These are phyloP conservation scores for Hybognathus amarus DNA, from an alignment of 2,797 vertebrate genomes.

Conservation along the genomic window DNA sequence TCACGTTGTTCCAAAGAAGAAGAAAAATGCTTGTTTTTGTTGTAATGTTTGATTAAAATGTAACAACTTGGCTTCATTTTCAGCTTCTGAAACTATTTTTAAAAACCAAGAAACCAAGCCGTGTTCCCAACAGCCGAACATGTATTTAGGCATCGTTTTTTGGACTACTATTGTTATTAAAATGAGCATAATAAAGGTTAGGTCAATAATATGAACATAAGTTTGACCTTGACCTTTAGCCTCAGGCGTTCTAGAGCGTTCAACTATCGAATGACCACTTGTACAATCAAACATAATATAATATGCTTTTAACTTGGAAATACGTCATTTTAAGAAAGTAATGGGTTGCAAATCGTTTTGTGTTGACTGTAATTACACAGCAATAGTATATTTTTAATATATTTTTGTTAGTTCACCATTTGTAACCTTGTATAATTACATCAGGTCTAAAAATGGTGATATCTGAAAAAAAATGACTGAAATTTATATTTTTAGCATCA, in stretches of 20 bases:
- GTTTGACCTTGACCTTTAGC: background rate
- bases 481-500: background rate
- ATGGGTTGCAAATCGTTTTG: background rate
- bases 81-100: background rate
- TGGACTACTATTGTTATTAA: background rate
- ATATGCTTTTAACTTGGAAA: background rate
- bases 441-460: background rate
- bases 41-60: background rate
- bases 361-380: background rate
- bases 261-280: background rate
- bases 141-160: background rate
- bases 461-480: background rate
- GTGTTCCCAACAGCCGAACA: background rate
- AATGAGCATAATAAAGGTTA: background rate
- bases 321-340: background rate
- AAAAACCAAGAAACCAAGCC: background rate
- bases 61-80: background rate
- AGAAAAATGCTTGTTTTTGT: background rate
- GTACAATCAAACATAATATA: background rate
- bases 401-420: background rate
- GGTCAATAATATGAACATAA: background rate
- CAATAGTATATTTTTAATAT: conserved; percentile 1
- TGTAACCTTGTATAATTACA: conserved; percentile 9
- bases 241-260: background rate
- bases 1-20: background rate